These are phyloP conservation scores for Podargus strigoides DNA, from an alignment of 2,797 vertebrate species.

Conservation along the genomic window DNA sequence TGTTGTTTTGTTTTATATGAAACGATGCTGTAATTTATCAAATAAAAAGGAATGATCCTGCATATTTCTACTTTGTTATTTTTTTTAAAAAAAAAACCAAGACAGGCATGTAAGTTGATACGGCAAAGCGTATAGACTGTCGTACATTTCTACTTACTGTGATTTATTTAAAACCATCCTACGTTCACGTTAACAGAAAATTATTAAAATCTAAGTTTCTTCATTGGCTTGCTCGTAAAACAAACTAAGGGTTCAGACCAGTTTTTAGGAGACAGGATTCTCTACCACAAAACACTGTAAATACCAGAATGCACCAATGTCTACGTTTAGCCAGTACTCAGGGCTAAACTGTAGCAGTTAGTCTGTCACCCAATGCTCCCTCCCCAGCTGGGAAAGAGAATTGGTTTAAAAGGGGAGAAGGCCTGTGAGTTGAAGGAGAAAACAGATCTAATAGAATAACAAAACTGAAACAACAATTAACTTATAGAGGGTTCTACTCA, in stretches of 20 bases:
- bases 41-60: background rate
- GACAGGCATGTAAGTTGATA: background rate
- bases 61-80: background rate
- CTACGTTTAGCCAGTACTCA: too few relatives aligned
- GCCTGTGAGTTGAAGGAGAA: too few relatives aligned
- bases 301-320: background rate
- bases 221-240: background rate
- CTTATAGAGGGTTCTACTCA: too few relatives aligned
- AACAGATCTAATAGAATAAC: too few relatives aligned
- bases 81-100: constrained; percentile 29
- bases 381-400: too few relatives aligned
- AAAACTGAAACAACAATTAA: too few relatives aligned
- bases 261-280: background rate
- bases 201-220: background rate
- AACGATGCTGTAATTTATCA: background rate
- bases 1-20: background rate
- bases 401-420: too few relatives aligned
- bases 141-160: background rate
- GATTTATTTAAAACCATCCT: background rate
- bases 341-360: too few relatives aligned
- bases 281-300: background rate
- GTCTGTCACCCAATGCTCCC: too few relatives aligned
- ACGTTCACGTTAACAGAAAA: background rate
- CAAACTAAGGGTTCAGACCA: background rate
- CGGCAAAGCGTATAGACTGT: background rate